Evolutionary conservation across 1,140 invertebrate genomes (phyloP).

Genomic region (Drosophila cardini): DNA sequence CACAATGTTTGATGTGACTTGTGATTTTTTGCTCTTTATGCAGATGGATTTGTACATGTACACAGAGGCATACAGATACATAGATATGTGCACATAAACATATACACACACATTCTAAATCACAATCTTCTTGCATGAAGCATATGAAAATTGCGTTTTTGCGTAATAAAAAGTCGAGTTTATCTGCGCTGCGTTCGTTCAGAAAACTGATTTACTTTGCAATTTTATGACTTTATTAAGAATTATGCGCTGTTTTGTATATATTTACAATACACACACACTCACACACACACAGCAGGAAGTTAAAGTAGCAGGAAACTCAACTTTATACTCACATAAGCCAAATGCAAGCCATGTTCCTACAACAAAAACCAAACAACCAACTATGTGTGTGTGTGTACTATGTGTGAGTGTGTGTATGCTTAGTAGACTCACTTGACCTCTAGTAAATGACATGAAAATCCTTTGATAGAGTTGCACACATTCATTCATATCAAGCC

Average conservation of each 20-base stretch:
- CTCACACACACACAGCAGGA: slow-evolving; percentile 20
- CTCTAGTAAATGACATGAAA: slow-evolving; percentile 70
- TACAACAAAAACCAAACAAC: slow-evolving; percentile 32
- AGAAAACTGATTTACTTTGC: slow-evolving; percentile 74
- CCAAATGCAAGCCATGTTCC: slow-evolving; percentile 35
- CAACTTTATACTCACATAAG: slow-evolving; percentile 26
- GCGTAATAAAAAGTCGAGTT: slow-evolving; percentile 68
- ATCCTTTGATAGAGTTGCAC: slow-evolving; percentile 66
- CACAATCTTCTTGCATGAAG: slow-evolving; percentile 56
- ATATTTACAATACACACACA: slow-evolving; percentile 63
- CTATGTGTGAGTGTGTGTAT: slow-evolving; percentile 9
- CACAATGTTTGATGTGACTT: slow-evolving; percentile 67
- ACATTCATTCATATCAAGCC: slow-evolving; percentile 71
- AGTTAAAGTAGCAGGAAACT: slow-evolving; percentile 53
- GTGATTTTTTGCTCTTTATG: slow-evolving; percentile 61
- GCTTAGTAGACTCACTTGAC: slow-evolving; percentile 54
- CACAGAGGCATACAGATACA: slow-evolving; percentile 10
- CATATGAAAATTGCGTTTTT: slow-evolving; percentile 73
- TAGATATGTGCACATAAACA: slow-evolving; percentile 20
- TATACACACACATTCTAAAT: slow-evolving; percentile 53
- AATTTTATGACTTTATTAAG: slow-evolving; percentile 76
- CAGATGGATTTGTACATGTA: slow-evolving; percentile 59
- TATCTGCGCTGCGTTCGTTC: slow-evolving; percentile 58
- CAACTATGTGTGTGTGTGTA: slow-evolving; percentile 3
- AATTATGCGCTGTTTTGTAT: slow-evolving; percentile 73